Percentiles rank a stretch among this genome's conserved stretches.
These are phyloP conservation scores for Heliconius melpomene DNA, from an alignment of 1,140 invertebrate species.

Conservation along the genomic window DNA sequence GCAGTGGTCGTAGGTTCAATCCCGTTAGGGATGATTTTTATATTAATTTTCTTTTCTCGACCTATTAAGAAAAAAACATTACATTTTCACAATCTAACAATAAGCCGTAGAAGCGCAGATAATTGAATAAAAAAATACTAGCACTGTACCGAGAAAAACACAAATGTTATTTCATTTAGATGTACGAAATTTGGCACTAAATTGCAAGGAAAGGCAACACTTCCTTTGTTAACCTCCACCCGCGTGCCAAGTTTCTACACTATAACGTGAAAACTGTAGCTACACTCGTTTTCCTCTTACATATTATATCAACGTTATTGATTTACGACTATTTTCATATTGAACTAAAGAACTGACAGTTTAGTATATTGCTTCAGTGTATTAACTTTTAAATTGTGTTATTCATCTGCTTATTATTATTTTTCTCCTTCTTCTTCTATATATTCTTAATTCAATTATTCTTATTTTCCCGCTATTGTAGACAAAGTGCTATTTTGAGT, in stretches of 20 bases:
- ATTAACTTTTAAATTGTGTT: not conserved
- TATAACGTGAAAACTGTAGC: not conserved
- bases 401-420: no score
- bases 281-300: not conserved
- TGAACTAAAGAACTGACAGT: not conserved
- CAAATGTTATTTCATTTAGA: not conserved
- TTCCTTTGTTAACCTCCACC: constrained; percentile 3
- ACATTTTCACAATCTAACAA: no score
- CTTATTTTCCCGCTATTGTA: no score
- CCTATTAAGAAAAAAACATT: no score
- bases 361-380: not conserved
- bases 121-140: not conserved
- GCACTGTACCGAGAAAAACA: not conserved
- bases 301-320: not conserved
- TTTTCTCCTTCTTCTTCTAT: no score
- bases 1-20: no score
- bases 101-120: no score
- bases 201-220: not conserved
- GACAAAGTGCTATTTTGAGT: no score
- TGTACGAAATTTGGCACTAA: constrained; percentile 7
- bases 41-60: no score
- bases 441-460: no score
- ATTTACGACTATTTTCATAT: not conserved
- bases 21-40: no score
- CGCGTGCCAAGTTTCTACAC: not conserved